Evolutionary conservation across 2,113 vertebrate genomes (phyloP), one percentile per base, ranked within the genome.

Genomic region (Albula glossodonta): DNA sequence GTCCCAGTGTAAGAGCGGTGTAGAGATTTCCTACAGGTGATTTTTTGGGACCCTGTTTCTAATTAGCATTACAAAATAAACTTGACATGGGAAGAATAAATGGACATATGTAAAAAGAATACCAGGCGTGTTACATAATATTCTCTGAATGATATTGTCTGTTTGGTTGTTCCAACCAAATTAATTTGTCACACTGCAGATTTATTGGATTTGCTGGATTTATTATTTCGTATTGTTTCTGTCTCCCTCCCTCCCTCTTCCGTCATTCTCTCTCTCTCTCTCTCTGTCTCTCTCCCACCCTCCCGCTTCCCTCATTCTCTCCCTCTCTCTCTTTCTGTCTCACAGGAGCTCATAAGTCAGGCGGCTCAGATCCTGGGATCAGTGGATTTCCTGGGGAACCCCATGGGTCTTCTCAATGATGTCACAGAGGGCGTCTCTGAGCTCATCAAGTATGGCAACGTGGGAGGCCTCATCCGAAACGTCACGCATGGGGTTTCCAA

Each of bases 401-500:
- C 98, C 9, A 97, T 99, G 97, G 98, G 98, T 3, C 96, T 99
- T 0, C 70, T 98, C 83, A 99, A 96, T 51, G 98, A 99, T n/a
- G 95, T 99, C 87, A 96, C 96, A 0, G 98, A 99, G 95, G 98
- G 98, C 1, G 90, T 99, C 80, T 96, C 96, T 0, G 98, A 98
- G 85, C 96, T 99, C 88, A 97, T 99, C 87, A 98, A 96, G 88
- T 98, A 99, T 0, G 98, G 98, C 89, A 99, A 99, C 0, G 97
- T 99, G 4, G 96, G 98, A 10, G 98, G 98, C 41, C 96, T 99
- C 77, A 97, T 99, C 82, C 96, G 98, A 88, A 99, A 98, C 1
- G 98, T 99, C 85, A 99, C 98, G 0, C 98, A 99, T 0, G 98
- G 98, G 0, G 98, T 99, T 3, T 99, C 98, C 48, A 99, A 99